phyloP scores from a whole-genome alignment of 1,140 invertebrate species.

The Zaprionus ornatus region DNA sequence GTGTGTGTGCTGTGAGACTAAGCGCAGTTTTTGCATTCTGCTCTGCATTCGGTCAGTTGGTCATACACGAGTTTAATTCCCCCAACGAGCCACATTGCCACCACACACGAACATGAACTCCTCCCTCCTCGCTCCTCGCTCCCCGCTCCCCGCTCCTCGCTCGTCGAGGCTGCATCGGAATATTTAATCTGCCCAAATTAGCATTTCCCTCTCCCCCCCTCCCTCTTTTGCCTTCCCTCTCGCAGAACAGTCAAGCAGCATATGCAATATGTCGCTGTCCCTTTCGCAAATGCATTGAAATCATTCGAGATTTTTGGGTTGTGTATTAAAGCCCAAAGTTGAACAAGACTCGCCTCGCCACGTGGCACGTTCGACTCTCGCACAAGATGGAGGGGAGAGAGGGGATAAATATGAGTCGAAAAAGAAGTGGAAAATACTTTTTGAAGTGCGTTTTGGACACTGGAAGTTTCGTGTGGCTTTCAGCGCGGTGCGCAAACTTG shows the following conservation, averaged over 20 bases:
- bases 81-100: constrained; percentile 28
- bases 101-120: constrained; percentile 1
- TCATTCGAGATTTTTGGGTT: not conserved
- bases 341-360: not conserved
- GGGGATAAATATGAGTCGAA: constrained; percentile 47
- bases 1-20: constrained; percentile 39
- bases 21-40: constrained; percentile 52
- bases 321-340: not conserved
- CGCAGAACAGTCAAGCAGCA: not conserved
- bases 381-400: not conserved
- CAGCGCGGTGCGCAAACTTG: constrained; percentile 66
- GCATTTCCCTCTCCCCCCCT: not conserved
- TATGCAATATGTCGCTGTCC: not conserved
- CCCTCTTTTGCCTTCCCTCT: too few relatives aligned
- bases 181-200: constrained; percentile 6
- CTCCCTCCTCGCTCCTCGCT: too few relatives aligned
- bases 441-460: constrained; percentile 62
- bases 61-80: constrained; percentile 35
- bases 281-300: not conserved
- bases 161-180: not conserved
- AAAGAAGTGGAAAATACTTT: constrained; percentile 54
- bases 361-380: constrained; percentile 9
- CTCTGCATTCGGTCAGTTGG: constrained; percentile 13
- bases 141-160: too few relatives aligned
- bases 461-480: constrained; percentile 67